Evolutionary conservation across 2,888 invertebrate species (phyloP), one percentile per base, ranked within the genome.

Genomic region (Ganaspis brasiliensis): DNA sequence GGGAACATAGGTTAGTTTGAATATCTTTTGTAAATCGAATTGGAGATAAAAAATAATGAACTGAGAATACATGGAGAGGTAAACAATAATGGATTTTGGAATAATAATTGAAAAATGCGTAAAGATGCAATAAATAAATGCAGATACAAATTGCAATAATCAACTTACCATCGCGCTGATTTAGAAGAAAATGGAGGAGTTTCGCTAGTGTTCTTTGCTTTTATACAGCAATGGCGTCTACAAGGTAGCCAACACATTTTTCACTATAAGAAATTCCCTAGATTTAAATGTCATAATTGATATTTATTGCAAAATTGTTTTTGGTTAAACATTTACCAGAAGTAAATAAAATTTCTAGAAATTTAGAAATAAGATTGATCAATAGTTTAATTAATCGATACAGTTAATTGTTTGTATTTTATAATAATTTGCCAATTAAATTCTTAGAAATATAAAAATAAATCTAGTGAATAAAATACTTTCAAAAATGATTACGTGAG

Each of bases 101-200:
- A n/a, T 67, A 21, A 24, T 1, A 12, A 8, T 40, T 45, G 9
- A 0, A 24, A 67, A 67, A 67, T 26, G 2, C 21, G 1, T 2
- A 26, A 14, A 21, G 67, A 67, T 67, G 67, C 24, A 67, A 0
- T 4, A 24, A 40, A 67, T 67, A 26, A 67, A 67, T 19, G 16
- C 1, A 2, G 21, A 67, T 63, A 24, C 1, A 2, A n/a, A n/a
- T 9, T 24, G 2, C 3, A 12, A 9, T 0, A 0, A 40, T 0
- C 57, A 0, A 85, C 89, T 87, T 61, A 89, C 89, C 89, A 89
- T 89, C 8, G 16, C 80, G 70, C 74, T 67, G 70, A 73, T 79
- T 75, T 78, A 76, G 83, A 78, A 76, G 86, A 83, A 89, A 89
- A 89, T 89, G 89, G 87, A 88, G 80, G 89, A 84, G 21, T 16